Conservation (phyloP, 2,113 vertebrate genomes). For the Nannobrachium achirus region DNA sequence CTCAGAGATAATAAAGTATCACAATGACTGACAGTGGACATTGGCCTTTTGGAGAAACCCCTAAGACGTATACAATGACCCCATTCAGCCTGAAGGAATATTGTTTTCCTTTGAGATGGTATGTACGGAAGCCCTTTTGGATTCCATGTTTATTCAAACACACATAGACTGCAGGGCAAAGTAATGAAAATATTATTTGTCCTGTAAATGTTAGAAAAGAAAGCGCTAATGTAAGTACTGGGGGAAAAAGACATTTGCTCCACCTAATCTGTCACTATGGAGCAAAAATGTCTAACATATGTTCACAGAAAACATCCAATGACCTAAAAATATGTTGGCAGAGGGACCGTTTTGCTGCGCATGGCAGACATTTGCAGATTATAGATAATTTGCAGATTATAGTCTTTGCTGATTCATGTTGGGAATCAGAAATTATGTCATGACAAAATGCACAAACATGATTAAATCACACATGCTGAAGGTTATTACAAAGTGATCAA, state of each 20-base stretch:
- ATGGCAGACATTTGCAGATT: neutral
- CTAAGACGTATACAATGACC: conserved; percentile 47
- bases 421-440: neutral
- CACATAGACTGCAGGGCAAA: conserved; percentile 32
- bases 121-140: conserved; percentile 28
- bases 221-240: conserved; percentile 41
- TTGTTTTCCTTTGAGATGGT: conserved; percentile 51
- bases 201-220: conserved; percentile 50
- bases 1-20: conserved; percentile 45
- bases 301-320: conserved; percentile 38
- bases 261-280: conserved; percentile 30
- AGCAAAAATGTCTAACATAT: conserved; percentile 56
- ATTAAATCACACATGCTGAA: no score
- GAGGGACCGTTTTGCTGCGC: neutral
- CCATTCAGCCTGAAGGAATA: conserved; percentile 43
- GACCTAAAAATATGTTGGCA: conserved; percentile 25
- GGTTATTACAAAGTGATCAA: no score
- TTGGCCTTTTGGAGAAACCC: conserved; percentile 19
- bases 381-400: conserved; percentile 19
- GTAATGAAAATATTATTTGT: conserved; percentile 64
- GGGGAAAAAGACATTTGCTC: conserved; percentile 32
- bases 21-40: conserved; percentile 31
- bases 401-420: neutral
- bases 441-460: neutral
- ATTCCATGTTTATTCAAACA: conserved; percentile 46